Conservation (phyloP, 2,113 vertebrate genomes). For the Plestiodon gilberti region DNA sequence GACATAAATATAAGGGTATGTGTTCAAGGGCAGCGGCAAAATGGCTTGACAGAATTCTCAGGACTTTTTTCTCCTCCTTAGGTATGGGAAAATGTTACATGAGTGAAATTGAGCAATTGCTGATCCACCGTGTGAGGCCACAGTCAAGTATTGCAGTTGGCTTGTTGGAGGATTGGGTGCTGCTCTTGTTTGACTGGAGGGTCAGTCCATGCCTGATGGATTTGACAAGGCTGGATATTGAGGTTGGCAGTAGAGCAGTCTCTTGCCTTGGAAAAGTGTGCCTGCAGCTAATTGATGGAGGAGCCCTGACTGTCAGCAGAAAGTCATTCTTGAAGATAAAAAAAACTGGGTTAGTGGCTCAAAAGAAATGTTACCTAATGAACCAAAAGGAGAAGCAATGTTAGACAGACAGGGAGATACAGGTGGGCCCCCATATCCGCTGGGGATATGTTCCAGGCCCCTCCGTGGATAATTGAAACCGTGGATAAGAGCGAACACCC, state of each 20-base stretch:
- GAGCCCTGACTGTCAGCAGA: constrained; percentile 2
- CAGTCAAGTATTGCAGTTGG: neutral
- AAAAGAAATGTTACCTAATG: constrained; percentile 3
- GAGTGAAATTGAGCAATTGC: neutral
- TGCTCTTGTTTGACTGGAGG: constrained; percentile 1
- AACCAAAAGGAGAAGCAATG: neutral
- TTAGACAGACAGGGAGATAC: neutral
- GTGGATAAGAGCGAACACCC: too few species aligned
- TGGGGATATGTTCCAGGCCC: too few species aligned
- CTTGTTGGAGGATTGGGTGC: neutral
- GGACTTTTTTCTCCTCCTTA: neutral
- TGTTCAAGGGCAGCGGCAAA: neutral
- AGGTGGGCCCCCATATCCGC: too few species aligned
- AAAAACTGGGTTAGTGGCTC: constrained; percentile 15
- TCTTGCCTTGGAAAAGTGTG: neutral
- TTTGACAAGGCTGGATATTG: constrained; percentile 6
- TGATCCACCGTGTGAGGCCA: neutral
- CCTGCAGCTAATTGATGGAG: neutral
- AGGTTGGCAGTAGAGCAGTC: neutral
- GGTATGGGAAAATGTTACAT: neutral
- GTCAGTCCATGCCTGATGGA: neutral
- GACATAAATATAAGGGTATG: too few species aligned
- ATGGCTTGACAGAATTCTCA: too few species aligned
- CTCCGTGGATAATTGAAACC: too few species aligned
- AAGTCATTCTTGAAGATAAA: constrained; percentile 34